These are phyloP conservation scores for Syngnathoides biaculeatus DNA, from an alignment of 2,113 vertebrate genomes.

Conservation along the genomic window DNA sequence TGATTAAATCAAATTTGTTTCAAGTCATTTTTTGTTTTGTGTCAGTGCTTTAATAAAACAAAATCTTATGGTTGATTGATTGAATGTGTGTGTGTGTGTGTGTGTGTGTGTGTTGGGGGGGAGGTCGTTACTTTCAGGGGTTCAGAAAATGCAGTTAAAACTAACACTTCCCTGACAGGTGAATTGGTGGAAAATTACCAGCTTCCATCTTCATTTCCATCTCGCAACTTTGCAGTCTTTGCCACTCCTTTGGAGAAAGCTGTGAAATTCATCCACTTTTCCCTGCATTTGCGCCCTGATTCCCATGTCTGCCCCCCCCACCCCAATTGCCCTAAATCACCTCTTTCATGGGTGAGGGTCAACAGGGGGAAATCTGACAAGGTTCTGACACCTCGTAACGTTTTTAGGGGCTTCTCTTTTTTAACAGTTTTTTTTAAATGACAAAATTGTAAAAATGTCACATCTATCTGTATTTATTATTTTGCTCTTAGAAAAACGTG, in stretches of 20 bases:
- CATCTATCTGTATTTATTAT: background rate
- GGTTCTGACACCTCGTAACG: conserved; percentile 27
- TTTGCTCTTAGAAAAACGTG: background rate
- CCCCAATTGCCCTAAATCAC: background rate
- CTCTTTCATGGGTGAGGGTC: conserved; percentile 39
- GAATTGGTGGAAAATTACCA: conserved; percentile 44
- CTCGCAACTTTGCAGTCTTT: conserved; percentile 34
- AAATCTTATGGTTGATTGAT: no score
- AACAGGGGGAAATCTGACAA: conserved; percentile 24
- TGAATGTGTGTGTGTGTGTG: no score
- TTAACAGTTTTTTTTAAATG: background rate
- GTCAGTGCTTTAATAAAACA: background rate
- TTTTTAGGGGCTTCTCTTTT: background rate
- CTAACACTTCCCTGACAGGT: conserved; percentile 46
- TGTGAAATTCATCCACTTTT: conserved; percentile 30
- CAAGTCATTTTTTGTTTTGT: background rate
- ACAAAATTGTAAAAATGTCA: background rate
- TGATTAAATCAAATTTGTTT: background rate
- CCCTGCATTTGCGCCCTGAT: conserved; percentile 13
- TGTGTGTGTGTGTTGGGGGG: no score
- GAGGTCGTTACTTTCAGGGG: no score
- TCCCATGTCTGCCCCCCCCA: conserved; percentile 10
- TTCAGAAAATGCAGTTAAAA: conserved; percentile 20
- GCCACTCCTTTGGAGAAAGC: conserved; percentile 13
- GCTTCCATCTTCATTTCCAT: conserved; percentile 38